Base-by-base conservation (phyloP, 2,888 invertebrate species). In the Bellardia bayeri region DNA sequence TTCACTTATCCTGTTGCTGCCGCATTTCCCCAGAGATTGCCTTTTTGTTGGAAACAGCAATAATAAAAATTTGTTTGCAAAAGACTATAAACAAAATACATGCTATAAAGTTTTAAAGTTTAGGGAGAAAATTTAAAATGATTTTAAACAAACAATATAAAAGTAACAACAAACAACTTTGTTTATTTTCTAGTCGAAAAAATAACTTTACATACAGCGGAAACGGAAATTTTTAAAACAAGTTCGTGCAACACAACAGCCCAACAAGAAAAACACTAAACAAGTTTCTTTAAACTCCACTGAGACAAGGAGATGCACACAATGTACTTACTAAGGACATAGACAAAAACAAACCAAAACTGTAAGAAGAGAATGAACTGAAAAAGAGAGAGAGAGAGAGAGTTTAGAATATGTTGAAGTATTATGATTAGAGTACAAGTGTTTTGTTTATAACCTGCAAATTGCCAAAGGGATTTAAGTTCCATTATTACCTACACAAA, bases 221-320 rank as follows among this genome's bases (percentile, higher is more conserved):
- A 87, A 87, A 87, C 87, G 87, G 87, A 85, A 82, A 78, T 85
- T 87, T 23, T 79, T 68, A 33, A 76, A 82, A 85, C 74, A 85
- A 87, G 42, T 84, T 84, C 66, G 63, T 63, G 37, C 30, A 76
- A 54, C 81, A 61, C 56, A 33, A 40, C 37, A 66, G 63, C 6
- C 58, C 71, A 66, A 37, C 69, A 81, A 23, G n/a, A 16, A 75
- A 69, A 66, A 45, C 66, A 51, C 13, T 51, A 49, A 81, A 84
- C 76, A 87, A 87, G 76, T 83, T 78, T 37, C 51, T 42, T 4
- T 16, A 40, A 82, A 85, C 78, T 87, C 87, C 85, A 79, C 11
- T 45, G 87, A 82, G 87, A 87, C 74, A 69, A 74, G 82, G 71
- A 85, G 85, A 78, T 85, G 85, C 6, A 6, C 5, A 82, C 79